Evolutionary conservation across 2,888 invertebrate species (phyloP).

Genomic region (Hemaris fuciformis): DNA sequence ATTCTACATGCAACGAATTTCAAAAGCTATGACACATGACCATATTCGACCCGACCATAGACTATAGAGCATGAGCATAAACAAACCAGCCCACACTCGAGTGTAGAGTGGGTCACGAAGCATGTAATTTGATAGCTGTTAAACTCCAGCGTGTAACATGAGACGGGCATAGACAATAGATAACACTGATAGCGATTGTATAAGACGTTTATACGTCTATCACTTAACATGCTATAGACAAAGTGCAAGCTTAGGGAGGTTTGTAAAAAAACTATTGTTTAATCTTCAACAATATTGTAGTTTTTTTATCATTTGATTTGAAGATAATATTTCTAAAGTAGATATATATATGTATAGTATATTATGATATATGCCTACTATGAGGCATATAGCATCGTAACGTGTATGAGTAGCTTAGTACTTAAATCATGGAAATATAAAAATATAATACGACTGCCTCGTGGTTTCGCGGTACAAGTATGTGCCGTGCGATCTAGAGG

Average conservation of each 20-base stretch:
- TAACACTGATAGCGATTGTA: conserved; percentile 9
- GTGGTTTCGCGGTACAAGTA: too few species aligned
- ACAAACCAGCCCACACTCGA: conserved; percentile 3
- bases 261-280: neutral
- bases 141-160: conserved; percentile 3
- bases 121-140: conserved; percentile 7
- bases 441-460: too few species aligned
- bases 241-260: neutral
- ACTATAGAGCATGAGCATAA: neutral
- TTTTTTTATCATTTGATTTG: too few species aligned
- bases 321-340: too few species aligned
- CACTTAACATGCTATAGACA: neutral
- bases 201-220: neutral
- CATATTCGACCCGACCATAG: neutral
- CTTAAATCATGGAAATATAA: too few species aligned
- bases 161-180: conserved; percentile 8
- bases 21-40: neutral
- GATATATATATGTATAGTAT: too few species aligned
- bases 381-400: too few species aligned
- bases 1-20: neutral
- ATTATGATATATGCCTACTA: too few species aligned
- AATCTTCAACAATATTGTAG: neutral
- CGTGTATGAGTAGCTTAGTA: too few species aligned
- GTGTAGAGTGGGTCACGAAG: conserved; percentile 7
- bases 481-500: too few species aligned